These are phyloP conservation scores for Armadillidium nasatum DNA, from an alignment of 1,140 invertebrate species.

Conservation along the genomic window DNA sequence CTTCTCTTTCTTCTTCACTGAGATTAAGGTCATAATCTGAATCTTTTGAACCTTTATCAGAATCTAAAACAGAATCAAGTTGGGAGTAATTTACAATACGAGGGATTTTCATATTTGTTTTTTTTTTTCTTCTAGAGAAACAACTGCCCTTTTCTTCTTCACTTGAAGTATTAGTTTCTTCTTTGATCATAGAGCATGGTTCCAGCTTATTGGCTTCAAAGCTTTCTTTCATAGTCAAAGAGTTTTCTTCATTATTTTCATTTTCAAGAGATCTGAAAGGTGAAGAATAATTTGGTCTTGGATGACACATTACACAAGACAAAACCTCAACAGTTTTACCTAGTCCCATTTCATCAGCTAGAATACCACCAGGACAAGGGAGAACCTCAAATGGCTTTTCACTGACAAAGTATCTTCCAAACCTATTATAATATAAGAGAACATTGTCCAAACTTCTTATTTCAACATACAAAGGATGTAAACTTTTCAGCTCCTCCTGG, in stretches of 20 bases:
- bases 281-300: conserved; percentile 44
- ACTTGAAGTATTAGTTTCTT: too few relatives aligned
- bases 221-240: too few relatives aligned
- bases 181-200: too few relatives aligned
- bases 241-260: too few relatives aligned
- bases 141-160: too few relatives aligned
- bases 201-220: too few relatives aligned
- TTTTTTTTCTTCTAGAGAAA: too few relatives aligned
- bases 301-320: conserved; percentile 62
- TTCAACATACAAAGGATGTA: conserved; percentile 50
- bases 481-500: conserved; percentile 38
- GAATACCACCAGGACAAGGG: conserved; percentile 63
- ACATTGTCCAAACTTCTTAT: conserved; percentile 49
- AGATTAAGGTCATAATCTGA: conserved; percentile 20
- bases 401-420: conserved; percentile 50
- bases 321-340: conserved; percentile 77
- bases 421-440: conserved; percentile 56
- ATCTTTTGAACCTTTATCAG: conserved; percentile 23
- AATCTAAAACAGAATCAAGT: conserved; percentile 19
- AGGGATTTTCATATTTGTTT: too few relatives aligned
- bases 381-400: conserved; percentile 47
- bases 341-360: conserved; percentile 80
- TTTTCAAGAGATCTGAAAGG: too few relatives aligned
- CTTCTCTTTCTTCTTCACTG: conserved; percentile 20
- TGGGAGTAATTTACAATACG: background rate